Base-by-base conservation (phyloP, 2,888 invertebrate genomes). In the Tigriopus californicus region DNA sequence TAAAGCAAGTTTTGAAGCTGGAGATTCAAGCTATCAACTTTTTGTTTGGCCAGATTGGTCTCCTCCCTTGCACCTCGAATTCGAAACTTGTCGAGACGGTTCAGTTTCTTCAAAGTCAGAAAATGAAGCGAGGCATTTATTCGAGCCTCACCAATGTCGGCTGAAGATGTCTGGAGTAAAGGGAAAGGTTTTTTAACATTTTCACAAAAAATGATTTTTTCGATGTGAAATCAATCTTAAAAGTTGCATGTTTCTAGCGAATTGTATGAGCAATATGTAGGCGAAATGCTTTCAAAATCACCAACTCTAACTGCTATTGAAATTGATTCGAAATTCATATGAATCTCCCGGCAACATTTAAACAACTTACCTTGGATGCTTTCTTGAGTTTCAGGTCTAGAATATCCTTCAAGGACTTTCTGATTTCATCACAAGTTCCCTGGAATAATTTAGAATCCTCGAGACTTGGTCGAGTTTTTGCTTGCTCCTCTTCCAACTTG, bases 1-100 rank as follows among this genome's bases (percentile, higher is more conserved):
- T 95, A 95, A 5, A 92, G 74, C 56, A 95, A 76, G 73, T 95
- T 95, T 72, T 95, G 92, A 59, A 92, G 75, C 65, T 88, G 85
- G 56, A 95, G 73, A 68, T 92, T 85, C 65, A 86, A 85, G 59
- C 84, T 84, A 68, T 95, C 94, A 0, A 92, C 89, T 65, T 83
- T 81, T 66, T 84, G 82, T 69, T 91, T 91, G 64, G 87, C 87
- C 66, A 81, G 79, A 65, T 81, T 81, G 5, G 91, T 75, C 13
- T 80, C 79, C 71, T 92, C 91, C 56, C 89, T 76, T 0, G 85
- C 82, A 62, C 82, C 79, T 66, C 87, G 82, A 42, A 87, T 83
- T 2, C 87, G 79, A 55, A 90, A 82, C 72, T 94, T 92, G 67
- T 90, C 89, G 66, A 90, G 74, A 20, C 92, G 78, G 71, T 94